Evolutionary conservation across 2,888 invertebrate species (phyloP).

Genomic region (Odontomyia ornata): DNA sequence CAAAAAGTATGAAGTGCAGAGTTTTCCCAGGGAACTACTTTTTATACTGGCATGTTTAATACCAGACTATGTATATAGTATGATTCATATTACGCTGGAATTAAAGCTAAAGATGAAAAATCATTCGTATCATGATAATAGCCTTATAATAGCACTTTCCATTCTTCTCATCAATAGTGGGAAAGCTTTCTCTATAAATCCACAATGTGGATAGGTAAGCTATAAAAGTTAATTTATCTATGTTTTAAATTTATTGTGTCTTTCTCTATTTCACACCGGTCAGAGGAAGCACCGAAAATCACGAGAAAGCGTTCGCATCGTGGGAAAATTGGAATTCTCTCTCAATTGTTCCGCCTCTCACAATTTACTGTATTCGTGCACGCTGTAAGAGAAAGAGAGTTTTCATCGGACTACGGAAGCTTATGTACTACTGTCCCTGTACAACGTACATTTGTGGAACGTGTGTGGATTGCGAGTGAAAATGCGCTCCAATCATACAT

Average conservation of each 20-base stretch:
- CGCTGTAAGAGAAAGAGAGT: background rate
- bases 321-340: background rate
- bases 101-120: too few relatives aligned
- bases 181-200: too few relatives aligned
- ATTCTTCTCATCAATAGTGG: too few relatives aligned
- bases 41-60: too few relatives aligned
- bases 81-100: too few relatives aligned
- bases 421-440: background rate
- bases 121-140: too few relatives aligned
- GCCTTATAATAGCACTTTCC: too few relatives aligned
- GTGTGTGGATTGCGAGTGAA: conserved; percentile 3
- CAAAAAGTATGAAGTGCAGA: too few relatives aligned
- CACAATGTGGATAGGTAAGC: background rate
- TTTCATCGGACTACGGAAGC: background rate
- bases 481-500: conserved; percentile 20
- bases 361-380: background rate
- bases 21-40: too few relatives aligned
- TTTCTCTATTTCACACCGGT: background rate
- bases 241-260: background rate
- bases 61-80: too few relatives aligned
- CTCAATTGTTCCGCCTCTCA: background rate
- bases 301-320: background rate
- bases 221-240: background rate
- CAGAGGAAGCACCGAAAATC: background rate
- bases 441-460: conserved; percentile 31